Percentiles rank a stretch among this genome's conserved stretches.
Conservation (phyloP, 2,888 invertebrate genomes). For the Heliconius hortense region DNA sequence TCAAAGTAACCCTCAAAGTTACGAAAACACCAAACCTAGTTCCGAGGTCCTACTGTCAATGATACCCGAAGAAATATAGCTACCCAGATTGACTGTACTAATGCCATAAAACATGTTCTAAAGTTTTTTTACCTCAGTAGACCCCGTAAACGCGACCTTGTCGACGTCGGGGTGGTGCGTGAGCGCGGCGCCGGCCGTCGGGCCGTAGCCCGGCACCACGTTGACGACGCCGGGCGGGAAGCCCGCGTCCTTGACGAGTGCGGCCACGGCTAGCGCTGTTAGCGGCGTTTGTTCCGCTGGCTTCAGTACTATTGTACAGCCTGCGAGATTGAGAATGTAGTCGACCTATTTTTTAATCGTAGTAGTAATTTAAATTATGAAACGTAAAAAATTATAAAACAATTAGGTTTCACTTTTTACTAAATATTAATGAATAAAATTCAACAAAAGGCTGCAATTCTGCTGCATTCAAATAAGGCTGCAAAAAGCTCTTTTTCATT, state of each 20-base stretch:
- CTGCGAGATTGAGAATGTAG: constrained; percentile 53
- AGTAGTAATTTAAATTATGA: no score
- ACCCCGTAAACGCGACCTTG: constrained; percentile 90
- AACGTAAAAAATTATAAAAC: no score
- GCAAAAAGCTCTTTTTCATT: no score
- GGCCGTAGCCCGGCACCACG: constrained; percentile 93
- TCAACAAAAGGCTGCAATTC: no score
- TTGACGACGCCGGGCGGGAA: constrained; percentile 96
- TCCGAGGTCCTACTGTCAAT: no score
- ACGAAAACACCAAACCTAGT: no score
- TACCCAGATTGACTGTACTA: not conserved
- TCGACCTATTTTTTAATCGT: no score
- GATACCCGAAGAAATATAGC: no score
- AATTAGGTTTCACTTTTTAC: no score
- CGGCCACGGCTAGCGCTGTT: constrained; percentile 93
- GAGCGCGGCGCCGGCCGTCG: constrained; percentile 89
- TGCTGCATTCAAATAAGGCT: no score
- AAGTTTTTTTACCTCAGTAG: constrained; percentile 64
- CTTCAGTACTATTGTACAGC: constrained; percentile 93
- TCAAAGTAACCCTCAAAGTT: no score
- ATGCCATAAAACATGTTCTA: not conserved
- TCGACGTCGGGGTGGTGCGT: constrained; percentile 89
- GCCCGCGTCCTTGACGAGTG: constrained; percentile 92
- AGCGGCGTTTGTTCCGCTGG: constrained; percentile 97
- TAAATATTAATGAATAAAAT: no score